phyloP scores from a whole-genome alignment of 2,113 vertebrate species.

The Acrocephalus kingi region DNA sequence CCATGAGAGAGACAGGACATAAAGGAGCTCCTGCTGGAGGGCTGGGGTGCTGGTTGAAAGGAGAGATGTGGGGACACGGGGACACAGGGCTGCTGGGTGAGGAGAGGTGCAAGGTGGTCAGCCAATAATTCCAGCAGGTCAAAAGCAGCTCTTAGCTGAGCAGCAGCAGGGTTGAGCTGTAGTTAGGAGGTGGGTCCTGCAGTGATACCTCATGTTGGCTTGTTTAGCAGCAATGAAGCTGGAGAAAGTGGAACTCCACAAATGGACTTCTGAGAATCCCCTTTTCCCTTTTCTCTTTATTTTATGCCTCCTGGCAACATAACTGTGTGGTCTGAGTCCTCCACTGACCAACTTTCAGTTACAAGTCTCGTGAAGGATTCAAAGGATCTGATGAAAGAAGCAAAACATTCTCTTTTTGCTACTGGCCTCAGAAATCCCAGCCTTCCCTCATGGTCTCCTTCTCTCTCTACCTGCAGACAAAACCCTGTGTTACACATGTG shows the following conservation, averaged over 20 bases:
- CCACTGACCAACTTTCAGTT: background rate
- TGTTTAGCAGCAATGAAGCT: background rate
- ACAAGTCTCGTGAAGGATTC: background rate
- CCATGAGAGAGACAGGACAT: background rate
- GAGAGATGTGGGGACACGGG: background rate
- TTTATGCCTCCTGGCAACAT: background rate
- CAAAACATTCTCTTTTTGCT: background rate
- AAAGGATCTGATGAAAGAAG: background rate
- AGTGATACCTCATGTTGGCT: background rate
- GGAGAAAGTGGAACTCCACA: background rate
- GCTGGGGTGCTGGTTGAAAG: background rate
- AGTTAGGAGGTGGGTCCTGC: background rate
- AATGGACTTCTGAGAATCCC: background rate
- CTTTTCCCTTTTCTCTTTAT: background rate
- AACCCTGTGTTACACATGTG: constrained; percentile 12
- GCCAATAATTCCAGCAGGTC: background rate
- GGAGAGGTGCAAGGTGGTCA: background rate
- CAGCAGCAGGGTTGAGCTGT: background rate
- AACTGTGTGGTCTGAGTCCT: background rate
- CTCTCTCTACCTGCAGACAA: background rate
- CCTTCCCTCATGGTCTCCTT: background rate
- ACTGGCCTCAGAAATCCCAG: background rate
- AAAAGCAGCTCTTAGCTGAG: background rate
- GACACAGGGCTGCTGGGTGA: background rate
- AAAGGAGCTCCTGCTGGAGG: background rate